Conservation (phyloP, 2,797 vertebrate genomes). For the Sebastes aleutianus region DNA sequence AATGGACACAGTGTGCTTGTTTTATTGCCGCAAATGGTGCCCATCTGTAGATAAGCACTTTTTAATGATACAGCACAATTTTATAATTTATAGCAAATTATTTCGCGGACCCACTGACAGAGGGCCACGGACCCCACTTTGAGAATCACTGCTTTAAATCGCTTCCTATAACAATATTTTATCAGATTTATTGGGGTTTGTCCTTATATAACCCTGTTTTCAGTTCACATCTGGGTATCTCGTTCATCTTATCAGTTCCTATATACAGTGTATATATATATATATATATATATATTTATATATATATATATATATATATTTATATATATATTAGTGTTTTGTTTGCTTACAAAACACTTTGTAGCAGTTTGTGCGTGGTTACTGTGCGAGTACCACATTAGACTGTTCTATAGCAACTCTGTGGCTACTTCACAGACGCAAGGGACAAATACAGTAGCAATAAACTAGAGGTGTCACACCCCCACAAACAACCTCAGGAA, state of each 20-base stretch:
- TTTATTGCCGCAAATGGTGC: too few relatives aligned
- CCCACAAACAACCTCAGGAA: constrained; percentile 19
- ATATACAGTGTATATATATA: neutral
- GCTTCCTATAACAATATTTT: neutral
- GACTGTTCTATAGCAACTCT: neutral
- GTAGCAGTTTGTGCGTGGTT: neutral
- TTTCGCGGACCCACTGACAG: too few relatives aligned
- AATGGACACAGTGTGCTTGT: too few relatives aligned
- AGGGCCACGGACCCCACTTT: too few relatives aligned
- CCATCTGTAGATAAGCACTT: too few relatives aligned
- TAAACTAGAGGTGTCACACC: constrained; percentile 13
- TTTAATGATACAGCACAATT: too few relatives aligned
- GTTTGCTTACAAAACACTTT: constrained; percentile 13
- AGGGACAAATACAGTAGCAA: constrained; percentile 23
- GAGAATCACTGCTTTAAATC: too few relatives aligned
- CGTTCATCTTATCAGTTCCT: neutral
- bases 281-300: too few relatives aligned
- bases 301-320: too few relatives aligned
- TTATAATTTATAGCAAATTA: too few relatives aligned
- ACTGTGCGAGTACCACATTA: neutral
- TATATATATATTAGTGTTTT: too few relatives aligned
- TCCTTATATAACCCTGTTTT: constrained; percentile 4
- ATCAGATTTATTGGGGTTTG: neutral
- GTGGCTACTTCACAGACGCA: neutral
- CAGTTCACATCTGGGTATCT: neutral